These are phyloP conservation scores for Propsilocerus akamusi DNA, from an alignment of 1,140 invertebrate species.

Conservation along the genomic window DNA sequence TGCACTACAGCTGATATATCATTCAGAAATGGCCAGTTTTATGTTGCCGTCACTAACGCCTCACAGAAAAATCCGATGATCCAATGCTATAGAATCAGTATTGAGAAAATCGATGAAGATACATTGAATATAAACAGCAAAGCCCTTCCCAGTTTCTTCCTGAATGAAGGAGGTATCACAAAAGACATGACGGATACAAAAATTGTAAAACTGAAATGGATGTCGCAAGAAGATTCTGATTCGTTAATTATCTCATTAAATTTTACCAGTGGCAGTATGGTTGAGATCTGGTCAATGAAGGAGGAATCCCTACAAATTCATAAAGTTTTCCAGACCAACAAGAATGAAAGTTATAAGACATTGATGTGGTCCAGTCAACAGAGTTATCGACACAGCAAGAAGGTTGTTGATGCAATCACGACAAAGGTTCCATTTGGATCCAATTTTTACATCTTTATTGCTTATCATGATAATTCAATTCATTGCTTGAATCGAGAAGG, in stretches of 20 bases:
- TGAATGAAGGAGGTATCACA: constrained; percentile 37
- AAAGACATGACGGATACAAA: constrained; percentile 16
- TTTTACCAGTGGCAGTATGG: constrained; percentile 36
- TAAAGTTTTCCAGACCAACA: constrained; percentile 35
- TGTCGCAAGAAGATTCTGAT: constrained; percentile 62
- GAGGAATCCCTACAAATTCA: constrained; percentile 63
- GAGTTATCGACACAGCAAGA: constrained; percentile 29
- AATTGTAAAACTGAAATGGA: constrained; percentile 59
- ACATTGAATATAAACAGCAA: constrained; percentile 43
- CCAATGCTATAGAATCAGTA: constrained; percentile 52
- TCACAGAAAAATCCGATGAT: constrained; percentile 43
- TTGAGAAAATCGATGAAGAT: constrained; percentile 29
- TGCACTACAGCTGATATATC: constrained; percentile 56
- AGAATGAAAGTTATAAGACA: constrained; percentile 29
- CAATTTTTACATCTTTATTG: constrained; percentile 34
- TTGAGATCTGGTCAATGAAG: constrained; percentile 74
- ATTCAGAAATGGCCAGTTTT: constrained; percentile 59
- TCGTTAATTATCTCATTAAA: constrained; percentile 54
- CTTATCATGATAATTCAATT: constrained; percentile 55
- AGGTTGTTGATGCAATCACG: constrained; percentile 8
- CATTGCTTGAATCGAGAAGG: constrained; percentile 56
- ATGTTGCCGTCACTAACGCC: constrained; percentile 43
- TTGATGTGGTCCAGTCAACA: constrained; percentile 52
- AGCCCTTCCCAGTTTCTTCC: constrained; percentile 63
- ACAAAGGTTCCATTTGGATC: constrained; percentile 10